phyloP scores from a whole-genome alignment of 2,888 invertebrate species.

The Diploptera punctata region DNA sequence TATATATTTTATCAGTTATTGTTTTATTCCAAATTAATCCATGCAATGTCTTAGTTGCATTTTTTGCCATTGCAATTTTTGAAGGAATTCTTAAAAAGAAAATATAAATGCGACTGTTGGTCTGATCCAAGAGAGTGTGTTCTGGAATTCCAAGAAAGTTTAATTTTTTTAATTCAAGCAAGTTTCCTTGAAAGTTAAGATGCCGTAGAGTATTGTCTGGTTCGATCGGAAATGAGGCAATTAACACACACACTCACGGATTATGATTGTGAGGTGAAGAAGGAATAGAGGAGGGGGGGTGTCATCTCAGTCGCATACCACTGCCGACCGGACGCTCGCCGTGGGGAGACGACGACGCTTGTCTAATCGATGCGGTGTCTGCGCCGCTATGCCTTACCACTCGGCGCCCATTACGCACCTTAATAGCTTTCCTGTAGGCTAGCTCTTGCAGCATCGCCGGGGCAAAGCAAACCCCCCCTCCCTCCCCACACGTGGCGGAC shows the following conservation, averaged over 20 bases:
- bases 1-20: no score
- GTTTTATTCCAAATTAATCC: no score
- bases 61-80: no score
- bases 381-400: conserved; percentile 71
- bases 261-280: background rate
- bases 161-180: no score
- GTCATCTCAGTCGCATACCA: conserved; percentile 31
- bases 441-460: conserved; percentile 14
- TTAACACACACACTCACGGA: background rate
- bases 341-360: conserved; percentile 32
- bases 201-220: no score
- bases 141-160: no score
- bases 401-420: conserved; percentile 77
- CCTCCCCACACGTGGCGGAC: conserved; percentile 21
- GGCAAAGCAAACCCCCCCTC: conserved; percentile 1
- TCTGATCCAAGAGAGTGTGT: no score
- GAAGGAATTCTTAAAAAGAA: no score
- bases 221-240: no score
- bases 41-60: no score
- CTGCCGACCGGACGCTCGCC: conserved; percentile 27
- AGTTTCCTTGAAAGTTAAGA: no score
- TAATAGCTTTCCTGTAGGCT: conserved; percentile 64
- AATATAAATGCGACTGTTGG: no score
- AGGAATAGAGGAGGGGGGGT: conserved; percentile 5
- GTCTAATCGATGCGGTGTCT: conserved; percentile 71